A percentile compares a stretch with the other conserved stretches of the same genome.
phyloP scores from a whole-genome alignment of 2,113 vertebrate species.

The Thomomys bottae region DNA sequence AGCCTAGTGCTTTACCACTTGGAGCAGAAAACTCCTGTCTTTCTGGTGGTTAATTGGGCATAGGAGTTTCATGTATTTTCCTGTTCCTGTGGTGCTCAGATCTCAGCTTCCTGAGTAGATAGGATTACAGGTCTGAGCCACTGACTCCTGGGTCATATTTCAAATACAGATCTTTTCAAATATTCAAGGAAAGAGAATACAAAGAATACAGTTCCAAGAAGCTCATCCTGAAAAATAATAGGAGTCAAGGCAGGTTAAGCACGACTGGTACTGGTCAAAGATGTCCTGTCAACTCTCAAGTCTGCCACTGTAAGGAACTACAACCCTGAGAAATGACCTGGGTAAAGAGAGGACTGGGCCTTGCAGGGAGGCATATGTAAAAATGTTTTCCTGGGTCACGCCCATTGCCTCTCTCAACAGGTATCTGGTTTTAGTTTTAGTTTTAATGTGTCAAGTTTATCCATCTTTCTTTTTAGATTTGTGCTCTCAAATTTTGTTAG shows the following conservation, averaged over 20 bases:
- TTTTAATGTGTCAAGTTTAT: constrained; percentile 27
- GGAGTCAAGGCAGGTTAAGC: not conserved
- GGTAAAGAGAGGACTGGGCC: not conserved
- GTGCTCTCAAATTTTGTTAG: not conserved
- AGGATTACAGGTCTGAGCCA: too few species aligned
- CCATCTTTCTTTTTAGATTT: constrained; percentile 19
- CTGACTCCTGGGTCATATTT: too few species aligned
- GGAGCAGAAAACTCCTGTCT: too few species aligned
- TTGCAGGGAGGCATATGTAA: not conserved
- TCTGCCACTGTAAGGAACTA: not conserved
- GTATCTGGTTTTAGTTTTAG: constrained; percentile 9
- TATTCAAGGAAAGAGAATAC: not conserved
- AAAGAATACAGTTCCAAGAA: not conserved
- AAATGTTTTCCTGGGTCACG: not conserved
- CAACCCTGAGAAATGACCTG: not conserved
- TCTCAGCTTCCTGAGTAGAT: too few species aligned
- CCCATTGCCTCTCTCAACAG: not conserved
- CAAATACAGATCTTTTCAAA: not conserved
- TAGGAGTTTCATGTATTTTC: too few species aligned
- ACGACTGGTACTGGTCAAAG: not conserved
- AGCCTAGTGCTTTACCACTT: too few species aligned
- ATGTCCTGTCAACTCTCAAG: not conserved
- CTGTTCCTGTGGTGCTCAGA: too few species aligned
- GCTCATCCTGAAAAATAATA: not conserved
- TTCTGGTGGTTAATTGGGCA: too few species aligned